Evolutionary conservation across 2,888 invertebrate species (phyloP), one percentile per base, ranked within the genome.

Genomic region (Tenthredo amoena): DNA sequence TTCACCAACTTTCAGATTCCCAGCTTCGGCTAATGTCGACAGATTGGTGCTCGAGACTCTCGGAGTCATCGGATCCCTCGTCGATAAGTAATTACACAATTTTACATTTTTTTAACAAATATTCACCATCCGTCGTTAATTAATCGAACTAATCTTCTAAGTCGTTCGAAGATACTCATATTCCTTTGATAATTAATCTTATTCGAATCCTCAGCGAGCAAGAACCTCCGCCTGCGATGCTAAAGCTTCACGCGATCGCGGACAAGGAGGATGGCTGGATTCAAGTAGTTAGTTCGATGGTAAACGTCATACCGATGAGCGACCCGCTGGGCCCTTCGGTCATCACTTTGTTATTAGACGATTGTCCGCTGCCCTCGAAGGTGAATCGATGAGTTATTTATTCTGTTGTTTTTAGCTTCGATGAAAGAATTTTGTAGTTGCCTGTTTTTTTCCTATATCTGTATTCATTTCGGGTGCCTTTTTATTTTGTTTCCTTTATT

Each of bases 201-300:
- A 62, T 58, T 71, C 18, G 1, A 43, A 43, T 82, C 43, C 94
- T 21, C 92, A 98, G 98, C 95, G 97, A 98, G 89, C 97, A 98
- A 91, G 98, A 98, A 89, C 97, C 98, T 3, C 98, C 98, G 0
- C 95, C 96, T 85, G 97, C 98, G 0, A 96, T 98, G 95, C 94
- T 97, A 87, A 96, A 96, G 90, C 94, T 99, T 58, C 97, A 98
- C 91, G 95, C 96, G 87, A 97, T 98, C 87, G 98, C 98, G 65
- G 98, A 98, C 88, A 96, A 97, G 89, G 98, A 98, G 90, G 97
- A 97, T 86, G 98, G 98, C 0, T 99, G 98, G 98, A 96, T 98
- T 86, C 96, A 97, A 92, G 96, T 98, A 58, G 96, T 98, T 0
- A 95, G 96, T 86, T 97, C 98, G 9, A 96, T 98, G 95, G 96